Evolutionary conservation across 2,888 invertebrate species (phyloP).

Genomic region (Amaurobius ferox): DNA sequence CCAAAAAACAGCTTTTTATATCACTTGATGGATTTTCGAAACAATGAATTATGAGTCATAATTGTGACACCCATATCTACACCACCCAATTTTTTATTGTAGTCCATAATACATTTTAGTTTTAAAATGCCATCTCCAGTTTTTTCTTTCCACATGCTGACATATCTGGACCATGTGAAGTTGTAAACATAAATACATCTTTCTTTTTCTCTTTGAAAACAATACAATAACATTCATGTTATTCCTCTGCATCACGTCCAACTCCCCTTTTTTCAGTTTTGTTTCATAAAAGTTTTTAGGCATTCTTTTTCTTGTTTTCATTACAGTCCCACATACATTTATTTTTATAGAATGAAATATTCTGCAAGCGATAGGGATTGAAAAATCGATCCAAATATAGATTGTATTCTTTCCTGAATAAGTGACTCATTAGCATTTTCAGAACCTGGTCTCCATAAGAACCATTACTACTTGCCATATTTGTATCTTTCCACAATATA

Average conservation of each 20-base stretch:
- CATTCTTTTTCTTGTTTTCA: no score
- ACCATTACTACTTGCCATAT: neutral
- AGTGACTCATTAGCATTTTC: neutral
- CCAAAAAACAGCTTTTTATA: neutral
- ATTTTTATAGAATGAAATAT: neutral
- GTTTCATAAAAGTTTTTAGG: no score
- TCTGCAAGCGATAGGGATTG: slow-evolving; percentile 3
- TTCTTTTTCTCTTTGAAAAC: neutral
- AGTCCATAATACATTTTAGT: neutral
- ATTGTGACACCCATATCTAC: neutral
- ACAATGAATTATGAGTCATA: neutral
- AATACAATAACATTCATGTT: slow-evolving; percentile 1
- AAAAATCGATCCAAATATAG: neutral
- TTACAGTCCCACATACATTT: neutral
- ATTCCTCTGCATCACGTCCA: neutral
- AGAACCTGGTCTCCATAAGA: neutral
- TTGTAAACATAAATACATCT: slow-evolving; percentile 13
- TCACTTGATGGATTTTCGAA: neutral
- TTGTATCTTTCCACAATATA: neutral
- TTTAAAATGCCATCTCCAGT: neutral
- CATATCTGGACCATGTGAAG: neutral
- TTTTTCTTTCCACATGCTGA: neutral
- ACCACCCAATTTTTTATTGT: slow-evolving; percentile 5
- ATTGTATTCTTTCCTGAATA: neutral
- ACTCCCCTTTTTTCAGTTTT: neutral